Base-by-base conservation (phyloP, 2,113 vertebrate genomes). In the Sapajus apella region DNA sequence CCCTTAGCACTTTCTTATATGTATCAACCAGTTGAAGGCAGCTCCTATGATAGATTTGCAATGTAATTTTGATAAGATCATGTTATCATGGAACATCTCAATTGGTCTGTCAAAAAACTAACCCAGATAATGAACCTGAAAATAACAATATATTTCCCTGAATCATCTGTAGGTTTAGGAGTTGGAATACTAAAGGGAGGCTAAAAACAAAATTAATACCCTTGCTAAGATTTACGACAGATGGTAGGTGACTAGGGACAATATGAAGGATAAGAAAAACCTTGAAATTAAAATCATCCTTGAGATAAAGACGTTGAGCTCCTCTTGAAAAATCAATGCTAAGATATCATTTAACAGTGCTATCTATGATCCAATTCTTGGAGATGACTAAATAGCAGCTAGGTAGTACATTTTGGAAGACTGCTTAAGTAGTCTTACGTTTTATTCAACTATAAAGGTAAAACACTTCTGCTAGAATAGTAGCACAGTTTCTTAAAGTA, bases 201-300 rank as follows among this genome's bases (percentile, higher is more conserved):
- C 70, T 90, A 92, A 94, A 94, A 82, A 10, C 43, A 91, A 92
- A 89, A 73, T 45, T 8, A 5, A 73, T 85, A 21, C 14, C 25
- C 6, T 85, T 75, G 30, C 23, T 84, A 91, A 90, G n/a, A 64
- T 88, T 95, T 6, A 64, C 2, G 50, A 81, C 27, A 84, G 18
- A 87, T 40, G n/a, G 37, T 80, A 2, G n/a, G 56, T 47, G n/a
- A 12, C 20, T 50, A 85, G 13, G 6, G 47, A 91, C 56, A 70
- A 73, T 87, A 30, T 16, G 50, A 56, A 55, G 3, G 70, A 84
- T 80, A 92, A 86, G 40, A 89, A 85, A 13, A 93, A 77, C 37
- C 14, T 82, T 83, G 52, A 90, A 90, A 94, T 37, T 92, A 90
- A 95, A 92, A 87, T 40, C 14, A 11, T 52, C 52, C 77, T 94